phyloP scores from a whole-genome alignment of 1,140 invertebrate species.

The Trachymyrmex septentrionalis region DNA sequence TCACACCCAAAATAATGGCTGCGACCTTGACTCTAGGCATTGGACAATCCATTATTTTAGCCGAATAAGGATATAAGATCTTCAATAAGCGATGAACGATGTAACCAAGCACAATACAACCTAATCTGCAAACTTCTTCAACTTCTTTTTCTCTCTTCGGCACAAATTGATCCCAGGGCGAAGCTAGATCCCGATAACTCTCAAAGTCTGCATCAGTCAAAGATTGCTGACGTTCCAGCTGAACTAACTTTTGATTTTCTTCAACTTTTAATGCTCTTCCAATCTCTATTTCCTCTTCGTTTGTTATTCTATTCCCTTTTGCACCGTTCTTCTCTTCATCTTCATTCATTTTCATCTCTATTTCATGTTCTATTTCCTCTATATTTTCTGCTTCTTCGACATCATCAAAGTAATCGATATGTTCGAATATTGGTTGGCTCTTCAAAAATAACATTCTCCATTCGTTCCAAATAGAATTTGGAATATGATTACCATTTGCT shows the following conservation, averaged over 20 bases:
- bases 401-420: conserved; percentile 68
- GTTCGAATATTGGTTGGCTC: conserved; percentile 86
- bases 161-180: conserved; percentile 81
- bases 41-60: conserved; percentile 80
- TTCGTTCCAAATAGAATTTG: conserved; percentile 85
- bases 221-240: conserved; percentile 70
- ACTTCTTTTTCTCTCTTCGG: conserved; percentile 75
- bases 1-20: conserved; percentile 86
- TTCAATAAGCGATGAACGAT: conserved; percentile 87
- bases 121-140: conserved; percentile 82
- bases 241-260: conserved; percentile 6
- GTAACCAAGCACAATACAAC: conserved; percentile 86
- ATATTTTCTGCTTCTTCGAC: background rate
- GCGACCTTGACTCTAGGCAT: conserved; percentile 83
- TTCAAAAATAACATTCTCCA: conserved; percentile 87
- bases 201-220: conserved; percentile 81
- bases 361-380: background rate
- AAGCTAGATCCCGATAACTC: conserved; percentile 78
- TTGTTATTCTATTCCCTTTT: background rate
- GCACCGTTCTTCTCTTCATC: background rate
- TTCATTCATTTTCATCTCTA: conserved; percentile 36
- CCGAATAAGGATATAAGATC: conserved; percentile 86
- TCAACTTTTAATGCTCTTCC: background rate
- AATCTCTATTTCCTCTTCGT: background rate
- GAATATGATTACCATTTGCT: conserved; percentile 81